A percentile compares a stretch with the other conserved stretches of the same genome.
These are phyloP conservation scores for Blennius ocellaris DNA, from an alignment of 2,113 vertebrate species.

Conservation along the genomic window DNA sequence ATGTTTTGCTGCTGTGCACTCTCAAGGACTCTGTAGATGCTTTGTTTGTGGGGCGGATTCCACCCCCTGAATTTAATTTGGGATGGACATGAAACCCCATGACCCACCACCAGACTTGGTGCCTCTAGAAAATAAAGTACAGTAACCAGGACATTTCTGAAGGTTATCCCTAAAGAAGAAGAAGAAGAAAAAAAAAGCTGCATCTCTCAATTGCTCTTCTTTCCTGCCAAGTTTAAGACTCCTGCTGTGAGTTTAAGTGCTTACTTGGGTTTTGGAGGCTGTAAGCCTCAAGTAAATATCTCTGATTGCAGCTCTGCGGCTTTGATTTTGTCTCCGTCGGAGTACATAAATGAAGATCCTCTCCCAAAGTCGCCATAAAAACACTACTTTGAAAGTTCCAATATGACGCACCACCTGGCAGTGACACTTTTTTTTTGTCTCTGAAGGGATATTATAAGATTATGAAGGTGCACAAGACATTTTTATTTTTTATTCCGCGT, in stretches of 20 bases:
- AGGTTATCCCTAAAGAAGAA: background rate
- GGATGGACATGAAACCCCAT: too few relatives aligned
- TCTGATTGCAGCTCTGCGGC: background rate
- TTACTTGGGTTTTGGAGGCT: background rate
- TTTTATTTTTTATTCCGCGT: background rate
- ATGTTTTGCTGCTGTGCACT: too few relatives aligned
- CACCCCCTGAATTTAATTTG: too few relatives aligned
- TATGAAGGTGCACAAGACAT: background rate
- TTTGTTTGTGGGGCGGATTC: too few relatives aligned
- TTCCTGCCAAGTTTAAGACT: background rate
- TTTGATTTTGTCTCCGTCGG: too few relatives aligned
- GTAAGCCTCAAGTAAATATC: background rate
- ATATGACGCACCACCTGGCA: background rate
- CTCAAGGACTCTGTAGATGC: too few relatives aligned
- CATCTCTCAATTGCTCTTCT: background rate
- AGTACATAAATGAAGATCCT: background rate
- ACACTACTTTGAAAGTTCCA: background rate
- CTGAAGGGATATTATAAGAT: background rate
- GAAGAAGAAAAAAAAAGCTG: background rate
- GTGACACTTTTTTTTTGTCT: background rate
- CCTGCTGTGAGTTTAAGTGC: background rate
- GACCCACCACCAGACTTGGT: background rate
- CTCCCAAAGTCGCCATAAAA: background rate
- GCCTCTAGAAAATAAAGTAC: background rate
- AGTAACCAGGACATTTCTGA: background rate